Percentiles rank a stretch among this genome's conserved stretches.
Conservation (phyloP, 2,113 vertebrate genomes). For the Pelecanus crispus region DNA sequence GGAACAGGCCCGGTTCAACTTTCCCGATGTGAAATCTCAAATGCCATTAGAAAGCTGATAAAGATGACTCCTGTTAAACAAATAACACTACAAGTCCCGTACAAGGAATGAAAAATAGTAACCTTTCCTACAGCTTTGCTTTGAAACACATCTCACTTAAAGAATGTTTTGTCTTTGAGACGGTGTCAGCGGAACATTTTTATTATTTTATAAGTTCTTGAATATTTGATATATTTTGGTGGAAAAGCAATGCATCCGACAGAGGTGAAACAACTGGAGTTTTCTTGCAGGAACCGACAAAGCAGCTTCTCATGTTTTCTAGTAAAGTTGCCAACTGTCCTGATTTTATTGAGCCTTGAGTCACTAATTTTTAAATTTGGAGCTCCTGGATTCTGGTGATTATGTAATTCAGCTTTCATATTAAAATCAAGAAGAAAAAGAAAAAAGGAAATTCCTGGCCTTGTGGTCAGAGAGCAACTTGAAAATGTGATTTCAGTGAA, state of each 20-base stretch:
- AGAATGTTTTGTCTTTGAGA: neutral
- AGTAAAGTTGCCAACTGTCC: neutral
- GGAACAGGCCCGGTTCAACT: constrained; percentile 53
- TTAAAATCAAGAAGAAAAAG: neutral
- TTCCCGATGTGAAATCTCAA: neutral
- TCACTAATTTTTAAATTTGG: neutral
- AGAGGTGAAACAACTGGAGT: neutral
- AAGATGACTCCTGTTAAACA: neutral
- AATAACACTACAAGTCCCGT: neutral
- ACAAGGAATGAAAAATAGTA: neutral
- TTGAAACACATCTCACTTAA: neutral
- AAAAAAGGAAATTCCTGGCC: neutral
- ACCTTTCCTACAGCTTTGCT: neutral
- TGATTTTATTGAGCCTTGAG: neutral
- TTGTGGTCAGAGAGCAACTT: neutral
- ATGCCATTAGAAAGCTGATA: neutral
- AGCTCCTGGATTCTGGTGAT: neutral
- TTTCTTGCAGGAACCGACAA: neutral
- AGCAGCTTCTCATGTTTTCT: neutral
- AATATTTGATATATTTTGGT: neutral
- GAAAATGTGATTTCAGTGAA: neutral
- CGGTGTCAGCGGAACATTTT: neutral
- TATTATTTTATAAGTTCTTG: neutral
- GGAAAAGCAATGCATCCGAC: neutral
- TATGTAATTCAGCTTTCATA: neutral